phyloP scores from a whole-genome alignment of 2,888 invertebrate genomes.

The Stegana nigrithorax region DNA sequence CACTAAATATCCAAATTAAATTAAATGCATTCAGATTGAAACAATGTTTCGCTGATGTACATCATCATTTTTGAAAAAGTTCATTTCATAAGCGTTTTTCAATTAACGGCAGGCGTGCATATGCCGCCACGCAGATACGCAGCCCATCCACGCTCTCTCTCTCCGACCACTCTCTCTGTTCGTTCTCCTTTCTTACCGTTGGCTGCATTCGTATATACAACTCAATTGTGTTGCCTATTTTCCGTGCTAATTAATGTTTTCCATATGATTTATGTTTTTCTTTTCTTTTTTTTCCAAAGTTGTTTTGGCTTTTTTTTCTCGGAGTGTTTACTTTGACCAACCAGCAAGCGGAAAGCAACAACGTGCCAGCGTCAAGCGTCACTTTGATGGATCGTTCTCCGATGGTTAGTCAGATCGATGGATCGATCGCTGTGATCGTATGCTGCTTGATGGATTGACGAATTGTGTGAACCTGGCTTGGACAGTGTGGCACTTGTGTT shows the following conservation, averaged over 20 bases:
- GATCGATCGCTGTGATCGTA: slow-evolving; percentile 43
- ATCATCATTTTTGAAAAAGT: not conserved
- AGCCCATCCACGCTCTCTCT: not conserved
- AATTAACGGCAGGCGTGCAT: not conserved
- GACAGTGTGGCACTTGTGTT: slow-evolving; percentile 44
- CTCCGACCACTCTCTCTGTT: too few species aligned
- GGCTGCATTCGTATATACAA: slow-evolving; percentile 33
- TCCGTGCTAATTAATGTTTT: slow-evolving; percentile 46
- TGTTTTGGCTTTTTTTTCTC: too few species aligned
- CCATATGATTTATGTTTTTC: slow-evolving; percentile 47
- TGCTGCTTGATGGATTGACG: slow-evolving; percentile 49
- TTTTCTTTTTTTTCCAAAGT: slow-evolving; percentile 30
- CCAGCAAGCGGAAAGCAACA: slow-evolving; percentile 20
- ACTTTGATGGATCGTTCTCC: slow-evolving; percentile 49
- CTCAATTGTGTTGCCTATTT: slow-evolving; percentile 35
- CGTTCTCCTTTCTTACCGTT: too few species aligned
- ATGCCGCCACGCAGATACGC: not conserved
- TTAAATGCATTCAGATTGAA: not conserved
- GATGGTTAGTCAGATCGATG: slow-evolving; percentile 31
- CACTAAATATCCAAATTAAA: not conserved
- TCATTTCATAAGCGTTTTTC: not conserved
- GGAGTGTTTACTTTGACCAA: slow-evolving; percentile 5
- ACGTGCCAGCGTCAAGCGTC: slow-evolving; percentile 42
- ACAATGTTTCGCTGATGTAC: too few species aligned
- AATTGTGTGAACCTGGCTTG: slow-evolving; percentile 53